Base-by-base conservation (phyloP, 1,140 invertebrate species). In the Cydia pomonella region DNA sequence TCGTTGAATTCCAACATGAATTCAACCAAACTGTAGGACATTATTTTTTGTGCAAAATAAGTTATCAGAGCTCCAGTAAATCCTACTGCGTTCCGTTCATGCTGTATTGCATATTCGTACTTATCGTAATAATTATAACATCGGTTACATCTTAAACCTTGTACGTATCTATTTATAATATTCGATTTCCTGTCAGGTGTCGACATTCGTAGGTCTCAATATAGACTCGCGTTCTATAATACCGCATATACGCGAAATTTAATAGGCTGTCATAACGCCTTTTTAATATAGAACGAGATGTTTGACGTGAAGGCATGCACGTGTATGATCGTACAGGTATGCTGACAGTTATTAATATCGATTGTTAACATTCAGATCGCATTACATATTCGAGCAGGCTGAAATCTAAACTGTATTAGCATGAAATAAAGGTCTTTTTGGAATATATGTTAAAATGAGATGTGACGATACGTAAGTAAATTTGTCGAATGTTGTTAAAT, bases 251-350 rank as follows among this genome's bases (percentile, higher is more conserved):
- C 53, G 21, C n/a, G 53, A 10, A 59, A 59, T 59, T 10, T 59
- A 23, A 59, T 59, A 59, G 21, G 18, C 21, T 59, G 53, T 59
- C 53, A 23, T 23, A 59, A 59, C 53, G 9, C 53, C 7, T 23
- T 23, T 59, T 59, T 59, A 23, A 21, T 23, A 59, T 23, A 59
- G n/a, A 53, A 59, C 21, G 53, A 59, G 53, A 59, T 5, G 21
- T 59, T 59, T 59, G 53, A 23, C 53, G 53, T 59, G 53, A 21
- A 23, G 53, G 53, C 53, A 59, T 59, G 53, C 21, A 59, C 53
- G 21, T 23, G 53, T 59, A 59, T 59, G 53, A 59, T 59, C 23
- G 53, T 59, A 23, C 53, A n/a, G 53, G 53, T 59, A 59, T 59
- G 53, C 53, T 21, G 53, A 59, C 53, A 23, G 12, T 23, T 59